Evolutionary conservation across 2,113 vertebrate species (phyloP), one percentile per base, ranked within the genome.

Genomic region (Phalacrocorax carbo): DNA sequence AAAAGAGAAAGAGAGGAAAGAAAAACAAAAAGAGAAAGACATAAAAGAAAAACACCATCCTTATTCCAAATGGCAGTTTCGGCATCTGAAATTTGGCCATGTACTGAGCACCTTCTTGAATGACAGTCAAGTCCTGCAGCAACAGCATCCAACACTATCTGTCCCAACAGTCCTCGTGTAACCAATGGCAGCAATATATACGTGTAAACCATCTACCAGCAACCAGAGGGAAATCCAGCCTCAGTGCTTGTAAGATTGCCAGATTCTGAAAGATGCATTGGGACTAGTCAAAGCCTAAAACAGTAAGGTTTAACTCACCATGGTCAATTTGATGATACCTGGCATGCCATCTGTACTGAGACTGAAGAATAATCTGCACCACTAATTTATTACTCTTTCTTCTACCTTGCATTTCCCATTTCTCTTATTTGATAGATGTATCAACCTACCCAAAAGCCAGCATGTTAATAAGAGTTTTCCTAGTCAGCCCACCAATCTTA

Each of bases 161-260:
- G 36, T 52, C 51, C 40, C 36, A 52, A 11, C 44, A 36, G 46
- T 14, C 15, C 32, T 13, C 1, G 0, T 2, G 18, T 46, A 20
- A 32, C 61, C 16, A 0, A 42, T 0, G 1, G 44, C 76, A 65
- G 85, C 54, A 44, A 23, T 51, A 79, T 13, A n/a, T 22, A 26
- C 0, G 0, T 3, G 0, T 29, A 27, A 68, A 49, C 18, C 18
- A 46, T 46, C 46, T 19, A 49, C 34, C 38, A 60, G 23, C n/a
- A 54, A 21, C 42, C 10, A 30, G 10, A 76, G 10, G 42, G 42
- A 66, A 61, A 80, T 26, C 23, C 52, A 81, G 42, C 34, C 34
- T 38, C 57, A 17, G n/a, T 5, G 17, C 66, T 58, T 5, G 0
- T 44, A 36, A 49, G 14, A 42, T 4, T 55, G 68, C 5, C 68